Conservation (phyloP, 2,113 vertebrate genomes). For the Salvelinus alpinus region DNA sequence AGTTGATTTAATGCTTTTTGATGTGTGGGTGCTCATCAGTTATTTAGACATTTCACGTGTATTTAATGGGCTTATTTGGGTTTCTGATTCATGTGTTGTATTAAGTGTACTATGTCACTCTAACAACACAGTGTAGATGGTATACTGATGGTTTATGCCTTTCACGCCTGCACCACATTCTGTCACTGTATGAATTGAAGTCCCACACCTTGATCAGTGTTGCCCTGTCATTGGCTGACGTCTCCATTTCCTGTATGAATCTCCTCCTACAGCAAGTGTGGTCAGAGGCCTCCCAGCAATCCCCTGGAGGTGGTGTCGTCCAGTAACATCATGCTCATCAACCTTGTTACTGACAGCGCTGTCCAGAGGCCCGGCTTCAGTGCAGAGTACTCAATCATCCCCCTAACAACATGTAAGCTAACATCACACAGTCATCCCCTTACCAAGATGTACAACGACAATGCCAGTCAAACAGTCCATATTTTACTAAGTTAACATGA, state of each 20-base stretch:
- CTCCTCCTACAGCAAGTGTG: constrained; percentile 69
- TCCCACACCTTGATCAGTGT: not conserved
- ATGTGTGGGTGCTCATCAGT: too few species aligned
- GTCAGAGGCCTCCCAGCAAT: constrained; percentile 76
- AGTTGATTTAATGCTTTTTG: too few species aligned
- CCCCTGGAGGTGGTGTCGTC: constrained; percentile 72
- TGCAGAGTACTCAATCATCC: constrained; percentile 45
- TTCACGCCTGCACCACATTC: too few species aligned
- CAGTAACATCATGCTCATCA: constrained; percentile 75
- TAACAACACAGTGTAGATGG: too few species aligned
- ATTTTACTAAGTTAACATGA: too few species aligned
- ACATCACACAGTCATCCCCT: not conserved
- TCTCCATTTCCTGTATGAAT: not conserved
- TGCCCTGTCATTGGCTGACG: not conserved
- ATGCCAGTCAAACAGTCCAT: not conserved
- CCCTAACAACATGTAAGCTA: not conserved
- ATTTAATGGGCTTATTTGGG: too few species aligned
- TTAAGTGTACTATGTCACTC: too few species aligned
- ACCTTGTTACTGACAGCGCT: constrained; percentile 60
- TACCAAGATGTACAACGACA: not conserved
- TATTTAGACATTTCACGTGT: too few species aligned
- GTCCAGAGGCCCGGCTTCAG: constrained; percentile 67
- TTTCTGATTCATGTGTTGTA: too few species aligned
- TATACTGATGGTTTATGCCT: too few species aligned
- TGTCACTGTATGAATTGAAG: not conserved